Conservation (phyloP, 2,113 vertebrate species). For the Terrapene triunguis region DNA sequence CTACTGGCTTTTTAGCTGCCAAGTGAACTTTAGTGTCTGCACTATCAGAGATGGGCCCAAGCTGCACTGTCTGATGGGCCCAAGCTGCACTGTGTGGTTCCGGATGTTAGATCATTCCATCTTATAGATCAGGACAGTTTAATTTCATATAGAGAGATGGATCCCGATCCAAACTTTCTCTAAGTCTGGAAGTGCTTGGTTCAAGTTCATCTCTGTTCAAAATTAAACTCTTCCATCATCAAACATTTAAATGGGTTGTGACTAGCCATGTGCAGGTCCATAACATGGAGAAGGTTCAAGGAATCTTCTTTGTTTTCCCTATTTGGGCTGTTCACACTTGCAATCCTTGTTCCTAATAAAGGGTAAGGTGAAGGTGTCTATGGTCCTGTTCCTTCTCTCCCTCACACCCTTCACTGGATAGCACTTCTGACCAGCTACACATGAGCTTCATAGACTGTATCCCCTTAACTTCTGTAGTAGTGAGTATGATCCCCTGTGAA, state of each 20-base stretch:
- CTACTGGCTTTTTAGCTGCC: not conserved
- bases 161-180: not conserved
- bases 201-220: not conserved
- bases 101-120: not conserved
- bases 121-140: not conserved
- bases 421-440: not conserved
- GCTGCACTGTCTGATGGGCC: not conserved
- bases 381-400: not conserved
- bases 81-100: not conserved
- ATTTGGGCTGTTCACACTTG: not conserved
- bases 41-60: rapidly evolving
- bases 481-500: not conserved
- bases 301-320: not conserved
- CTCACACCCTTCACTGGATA: not conserved
- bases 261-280: not conserved
- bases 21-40: not conserved
- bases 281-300: not conserved
- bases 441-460: not conserved
- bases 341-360: not conserved
- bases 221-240: not conserved
- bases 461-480: not conserved
- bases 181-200: not conserved
- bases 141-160: not conserved
- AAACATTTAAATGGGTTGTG: not conserved
- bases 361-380: not conserved